phyloP scores from a whole-genome alignment of 2,888 invertebrate species.

The Carcina quercana region DNA sequence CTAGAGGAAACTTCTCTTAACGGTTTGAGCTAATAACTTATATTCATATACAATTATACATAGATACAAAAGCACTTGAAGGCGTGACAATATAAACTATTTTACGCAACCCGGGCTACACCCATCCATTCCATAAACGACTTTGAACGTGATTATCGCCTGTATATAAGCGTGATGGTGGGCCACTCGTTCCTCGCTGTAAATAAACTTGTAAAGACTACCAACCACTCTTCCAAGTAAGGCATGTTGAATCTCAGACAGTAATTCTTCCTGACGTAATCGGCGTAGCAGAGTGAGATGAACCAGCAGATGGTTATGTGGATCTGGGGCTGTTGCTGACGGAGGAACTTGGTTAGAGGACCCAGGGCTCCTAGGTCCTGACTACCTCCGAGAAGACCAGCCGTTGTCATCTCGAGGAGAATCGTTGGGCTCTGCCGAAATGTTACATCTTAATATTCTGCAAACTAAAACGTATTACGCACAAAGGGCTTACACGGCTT shows the following conservation, averaged over 20 bases:
- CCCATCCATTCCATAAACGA: too few species aligned
- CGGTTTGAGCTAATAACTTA: too few species aligned
- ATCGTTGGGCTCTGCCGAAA: conserved; percentile 49
- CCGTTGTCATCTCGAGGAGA: conserved; percentile 61
- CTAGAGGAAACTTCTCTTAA: too few species aligned
- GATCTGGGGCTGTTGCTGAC: conserved; percentile 61
- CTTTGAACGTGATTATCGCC: too few species aligned
- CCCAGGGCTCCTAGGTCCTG: conserved; percentile 44
- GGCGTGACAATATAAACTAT: too few species aligned
- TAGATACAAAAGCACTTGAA: too few species aligned
- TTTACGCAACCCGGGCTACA: too few species aligned
- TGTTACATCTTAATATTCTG: background rate
- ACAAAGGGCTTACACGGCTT: too few species aligned
- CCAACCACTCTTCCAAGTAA: conserved; percentile 65
- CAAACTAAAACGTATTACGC: too few species aligned
- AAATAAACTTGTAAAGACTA: conserved; percentile 21
- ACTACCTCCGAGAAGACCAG: conserved; percentile 46
- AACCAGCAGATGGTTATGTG: conserved; percentile 70
- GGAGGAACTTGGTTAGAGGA: conserved; percentile 52
- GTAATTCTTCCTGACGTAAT: conserved; percentile 61
- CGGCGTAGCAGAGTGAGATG: conserved; percentile 62
- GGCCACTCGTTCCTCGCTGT: too few species aligned
- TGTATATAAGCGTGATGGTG: too few species aligned
- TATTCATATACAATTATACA: too few species aligned
- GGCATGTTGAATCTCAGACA: conserved; percentile 60